Conservation (phyloP, 2,797 vertebrate species). For the Lagodon rhomboides region DNA sequence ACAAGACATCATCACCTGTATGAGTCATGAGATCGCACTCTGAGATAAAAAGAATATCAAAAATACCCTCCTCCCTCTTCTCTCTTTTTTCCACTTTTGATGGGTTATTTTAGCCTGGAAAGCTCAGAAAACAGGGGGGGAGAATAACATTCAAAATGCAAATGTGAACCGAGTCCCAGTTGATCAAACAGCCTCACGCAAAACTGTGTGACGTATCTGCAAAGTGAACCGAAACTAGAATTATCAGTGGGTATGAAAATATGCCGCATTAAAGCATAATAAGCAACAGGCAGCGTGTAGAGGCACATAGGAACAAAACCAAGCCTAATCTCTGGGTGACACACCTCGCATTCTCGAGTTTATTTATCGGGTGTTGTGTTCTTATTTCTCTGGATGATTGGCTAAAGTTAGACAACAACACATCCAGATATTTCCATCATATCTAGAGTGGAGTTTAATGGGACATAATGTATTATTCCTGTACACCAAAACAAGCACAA, state of each 20-base stretch:
- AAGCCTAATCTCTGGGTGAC: constrained; percentile 23
- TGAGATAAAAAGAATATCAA: constrained; percentile 19
- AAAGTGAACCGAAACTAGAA: constrained; percentile 6
- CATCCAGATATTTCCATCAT: neutral
- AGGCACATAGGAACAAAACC: constrained; percentile 35
- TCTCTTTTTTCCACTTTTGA: neutral
- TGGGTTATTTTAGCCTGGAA: neutral
- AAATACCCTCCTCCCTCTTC: constrained; percentile 15
- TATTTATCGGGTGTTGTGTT: neutral
- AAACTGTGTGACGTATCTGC: neutral
- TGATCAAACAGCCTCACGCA: neutral
- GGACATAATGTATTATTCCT: neutral
- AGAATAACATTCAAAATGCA: constrained; percentile 7
- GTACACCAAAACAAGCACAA: constrained; percentile 2
- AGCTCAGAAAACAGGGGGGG: neutral
- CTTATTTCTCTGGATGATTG: neutral
- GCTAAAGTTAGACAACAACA: neutral
- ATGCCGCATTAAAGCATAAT: constrained; percentile 22
- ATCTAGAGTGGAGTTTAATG: neutral
- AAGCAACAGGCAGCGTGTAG: constrained; percentile 27
- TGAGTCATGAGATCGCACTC: constrained; percentile 51
- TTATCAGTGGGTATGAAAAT: constrained; percentile 26
- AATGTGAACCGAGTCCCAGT: constrained; percentile 6
- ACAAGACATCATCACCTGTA: constrained; percentile 5
- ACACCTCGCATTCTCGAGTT: constrained; percentile 42